These are phyloP conservation scores for Cinara cedri DNA, from an alignment of 2,888 invertebrate species.

Conservation along the genomic window DNA sequence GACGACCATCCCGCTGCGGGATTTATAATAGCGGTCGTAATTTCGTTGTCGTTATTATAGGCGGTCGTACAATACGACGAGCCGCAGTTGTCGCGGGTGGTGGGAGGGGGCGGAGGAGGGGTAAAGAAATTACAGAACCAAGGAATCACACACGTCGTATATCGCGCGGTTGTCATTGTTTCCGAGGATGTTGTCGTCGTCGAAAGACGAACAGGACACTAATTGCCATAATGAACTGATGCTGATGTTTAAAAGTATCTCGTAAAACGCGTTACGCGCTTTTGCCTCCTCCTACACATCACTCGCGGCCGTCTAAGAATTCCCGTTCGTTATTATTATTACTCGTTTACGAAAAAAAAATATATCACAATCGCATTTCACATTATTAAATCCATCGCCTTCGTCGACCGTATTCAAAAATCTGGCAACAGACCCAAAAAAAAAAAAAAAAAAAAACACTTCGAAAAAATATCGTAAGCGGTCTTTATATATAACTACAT, in stretches of 20 bases:
- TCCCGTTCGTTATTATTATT: background rate
- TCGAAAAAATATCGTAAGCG: background rate
- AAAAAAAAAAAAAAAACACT: too few relatives aligned
- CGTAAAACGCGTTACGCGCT: constrained; percentile 5
- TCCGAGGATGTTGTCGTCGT: background rate
- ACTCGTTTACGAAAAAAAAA: constrained; percentile 16
- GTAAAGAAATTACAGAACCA: constrained; percentile 1
- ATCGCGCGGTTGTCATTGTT: constrained; percentile 20
- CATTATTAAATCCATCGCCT: constrained; percentile 25
- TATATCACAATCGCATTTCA: constrained; percentile 27
- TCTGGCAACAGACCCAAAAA: constrained; percentile 31
- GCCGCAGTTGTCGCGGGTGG: background rate
- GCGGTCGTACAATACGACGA: background rate
- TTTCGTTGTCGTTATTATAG: constrained; percentile 12
- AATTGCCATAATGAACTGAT: constrained; percentile 47
- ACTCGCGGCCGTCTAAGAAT: background rate
- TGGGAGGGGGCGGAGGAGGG: background rate
- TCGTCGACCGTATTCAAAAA: constrained; percentile 31
- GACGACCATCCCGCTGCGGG: too few relatives aligned
- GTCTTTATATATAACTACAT: constrained; percentile 17
- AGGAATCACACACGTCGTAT: background rate
- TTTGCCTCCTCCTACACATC: constrained; percentile 2
- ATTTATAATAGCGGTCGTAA: background rate
- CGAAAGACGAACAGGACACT: constrained; percentile 45
- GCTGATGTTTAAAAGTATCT: constrained; percentile 11